Percentiles rank a stretch among this genome's conserved stretches.
Evolutionary conservation across 2,797 vertebrate genomes (phyloP).

Genomic region (Notamacropus eugenii): DNA sequence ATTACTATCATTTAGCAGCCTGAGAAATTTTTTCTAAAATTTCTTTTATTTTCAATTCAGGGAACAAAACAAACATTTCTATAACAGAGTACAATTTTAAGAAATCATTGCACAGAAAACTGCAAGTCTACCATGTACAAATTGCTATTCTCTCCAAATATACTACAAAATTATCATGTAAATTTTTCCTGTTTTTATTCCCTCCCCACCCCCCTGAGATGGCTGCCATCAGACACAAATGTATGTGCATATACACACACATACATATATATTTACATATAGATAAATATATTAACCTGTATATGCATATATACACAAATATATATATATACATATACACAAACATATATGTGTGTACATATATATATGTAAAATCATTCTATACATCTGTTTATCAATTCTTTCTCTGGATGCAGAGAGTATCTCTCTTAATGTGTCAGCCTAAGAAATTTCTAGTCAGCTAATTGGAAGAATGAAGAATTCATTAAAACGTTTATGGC

Average conservation of each 20-base stretch:
- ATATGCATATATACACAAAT: too few relatives aligned
- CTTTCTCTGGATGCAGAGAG: not conserved
- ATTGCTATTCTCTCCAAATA: not conserved
- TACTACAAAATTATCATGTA: not conserved
- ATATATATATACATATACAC: too few relatives aligned
- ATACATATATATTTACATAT: too few relatives aligned
- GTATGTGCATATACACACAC: too few relatives aligned
- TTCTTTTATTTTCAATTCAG: not conserved
- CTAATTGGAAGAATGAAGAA: conserved; percentile 33
- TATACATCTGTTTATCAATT: not conserved
- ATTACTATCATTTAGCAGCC: not conserved
- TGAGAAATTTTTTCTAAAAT: not conserved
- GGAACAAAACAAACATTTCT: not conserved
- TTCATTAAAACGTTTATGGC: not conserved
- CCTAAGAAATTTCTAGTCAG: fast-evolving
- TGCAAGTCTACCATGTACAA: not conserved
- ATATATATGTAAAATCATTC: not conserved
- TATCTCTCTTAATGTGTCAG: not conserved
- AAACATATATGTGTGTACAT: not conserved
- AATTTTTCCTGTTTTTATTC: not conserved
- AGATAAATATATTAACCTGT: too few relatives aligned
- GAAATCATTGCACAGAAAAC: not conserved
- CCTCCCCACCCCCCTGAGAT: not conserved
- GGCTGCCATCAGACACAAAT: not conserved
- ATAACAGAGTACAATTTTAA: not conserved